Evolutionary conservation across 35 echinoderm and acorn worm genomes (phyloP).

Genomic region (Heliocidaris tuberculata): DNA sequence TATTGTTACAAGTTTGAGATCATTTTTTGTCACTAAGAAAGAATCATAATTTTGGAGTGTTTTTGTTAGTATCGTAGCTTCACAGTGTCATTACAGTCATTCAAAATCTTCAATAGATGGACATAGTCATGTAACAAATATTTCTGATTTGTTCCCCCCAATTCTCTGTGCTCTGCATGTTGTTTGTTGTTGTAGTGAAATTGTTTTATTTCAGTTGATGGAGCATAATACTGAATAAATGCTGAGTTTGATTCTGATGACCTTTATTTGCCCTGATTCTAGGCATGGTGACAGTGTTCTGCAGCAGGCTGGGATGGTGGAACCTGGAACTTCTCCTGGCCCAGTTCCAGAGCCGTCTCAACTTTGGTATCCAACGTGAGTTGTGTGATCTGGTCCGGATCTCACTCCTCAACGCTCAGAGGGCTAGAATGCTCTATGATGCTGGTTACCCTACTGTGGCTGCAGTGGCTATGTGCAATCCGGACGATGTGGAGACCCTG

Average conservation of each 20-base stretch:
- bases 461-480: constrained; percentile 68
- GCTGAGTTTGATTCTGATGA: background rate
- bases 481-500: constrained; percentile 69
- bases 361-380: constrained; percentile 97
- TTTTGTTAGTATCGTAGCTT: background rate
- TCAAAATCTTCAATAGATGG: too few relatives aligned
- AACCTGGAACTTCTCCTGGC: constrained; percentile 91
- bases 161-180: background rate
- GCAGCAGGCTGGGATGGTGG: constrained; percentile 89
- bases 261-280: background rate
- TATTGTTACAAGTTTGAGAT: too few relatives aligned
- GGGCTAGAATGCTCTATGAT: constrained; percentile 91
- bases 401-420: constrained; percentile 91
- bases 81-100: too few relatives aligned
- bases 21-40: too few relatives aligned
- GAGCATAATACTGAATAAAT: background rate
- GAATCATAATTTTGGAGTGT: background rate
- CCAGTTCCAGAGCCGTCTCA: constrained; percentile 90
- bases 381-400: constrained; percentile 87
- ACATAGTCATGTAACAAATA: too few relatives aligned
- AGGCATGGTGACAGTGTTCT: constrained; percentile 99
- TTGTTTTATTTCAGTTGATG: background rate
- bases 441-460: constrained; percentile 70
- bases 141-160: background rate
- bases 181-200: background rate